Evolutionary conservation across 1,140 invertebrate genomes (phyloP).

Genomic region (Zaprionus ornatus): DNA sequence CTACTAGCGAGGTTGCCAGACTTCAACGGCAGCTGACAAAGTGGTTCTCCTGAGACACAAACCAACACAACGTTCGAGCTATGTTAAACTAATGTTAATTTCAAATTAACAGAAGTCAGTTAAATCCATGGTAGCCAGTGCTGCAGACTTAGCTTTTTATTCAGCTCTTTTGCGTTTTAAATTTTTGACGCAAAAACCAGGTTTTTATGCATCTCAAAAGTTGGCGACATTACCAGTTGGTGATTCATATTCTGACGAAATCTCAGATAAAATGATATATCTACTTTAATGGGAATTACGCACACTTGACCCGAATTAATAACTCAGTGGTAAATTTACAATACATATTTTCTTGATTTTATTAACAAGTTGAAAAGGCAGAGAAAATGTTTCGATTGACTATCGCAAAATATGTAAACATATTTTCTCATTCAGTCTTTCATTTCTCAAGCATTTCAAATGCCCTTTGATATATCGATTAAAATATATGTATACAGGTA

Average conservation of each 20-base stretch:
- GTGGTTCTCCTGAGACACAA: too few relatives aligned
- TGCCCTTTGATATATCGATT: slow-evolving; percentile 30
- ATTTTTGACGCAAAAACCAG: too few relatives aligned
- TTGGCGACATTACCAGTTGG: not conserved
- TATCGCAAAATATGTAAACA: slow-evolving; percentile 38
- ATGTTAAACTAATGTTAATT: too few relatives aligned
- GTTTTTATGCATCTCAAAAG: not conserved
- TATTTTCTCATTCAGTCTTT: slow-evolving; percentile 66
- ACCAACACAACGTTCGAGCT: too few relatives aligned
- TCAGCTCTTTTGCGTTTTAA: too few relatives aligned
- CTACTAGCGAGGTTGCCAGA: not conserved
- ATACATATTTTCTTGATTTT: slow-evolving; percentile 19
- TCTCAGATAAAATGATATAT: not conserved
- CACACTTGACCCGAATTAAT: not conserved
- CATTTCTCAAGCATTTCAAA: slow-evolving; percentile 50
- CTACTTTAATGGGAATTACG: not conserved
- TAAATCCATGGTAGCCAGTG: not conserved
- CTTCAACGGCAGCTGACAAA: too few relatives aligned
- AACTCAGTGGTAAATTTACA: slow-evolving; percentile 1
- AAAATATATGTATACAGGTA: slow-evolving; percentile 31
- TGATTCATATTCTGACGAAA: not conserved
- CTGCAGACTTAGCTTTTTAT: too few relatives aligned
- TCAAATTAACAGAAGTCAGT: too few relatives aligned
- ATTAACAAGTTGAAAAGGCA: slow-evolving; percentile 33
- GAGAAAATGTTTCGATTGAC: slow-evolving; percentile 41